Conservation (phyloP, 2,888 invertebrate species). For the Caenorhabditis panamensis region DNA sequence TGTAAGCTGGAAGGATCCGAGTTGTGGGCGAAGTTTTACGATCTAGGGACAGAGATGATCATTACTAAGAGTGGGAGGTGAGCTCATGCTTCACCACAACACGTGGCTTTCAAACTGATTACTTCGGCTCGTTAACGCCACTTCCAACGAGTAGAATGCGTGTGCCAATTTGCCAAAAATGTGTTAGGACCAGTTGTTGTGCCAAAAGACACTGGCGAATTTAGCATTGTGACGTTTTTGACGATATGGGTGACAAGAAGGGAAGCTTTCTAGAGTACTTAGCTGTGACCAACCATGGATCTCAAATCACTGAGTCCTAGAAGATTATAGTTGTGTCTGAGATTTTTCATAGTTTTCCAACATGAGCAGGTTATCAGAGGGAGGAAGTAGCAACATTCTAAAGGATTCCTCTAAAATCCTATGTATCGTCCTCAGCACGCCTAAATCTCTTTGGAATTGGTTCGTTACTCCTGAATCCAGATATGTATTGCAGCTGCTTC, state of each 20-base stretch:
- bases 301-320: no score
- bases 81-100: background rate
- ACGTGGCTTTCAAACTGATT: conserved; percentile 52
- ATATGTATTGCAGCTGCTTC: no score
- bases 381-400: no score
- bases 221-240: background rate
- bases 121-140: conserved; percentile 28
- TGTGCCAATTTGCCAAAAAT: conserved; percentile 44
- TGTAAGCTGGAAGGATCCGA: conserved; percentile 96
- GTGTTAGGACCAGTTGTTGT: conserved; percentile 11
- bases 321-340: no score
- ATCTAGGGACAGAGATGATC: conserved; percentile 96
- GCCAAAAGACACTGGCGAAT: background rate
- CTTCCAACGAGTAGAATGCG: background rate
- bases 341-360: no score
- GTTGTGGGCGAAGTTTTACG: conserved; percentile 94
- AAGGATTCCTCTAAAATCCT: no score
- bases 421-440: no score
- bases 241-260: background rate
- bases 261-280: background rate
- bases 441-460: no score
- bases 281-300: background rate
- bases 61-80: conserved; percentile 97
- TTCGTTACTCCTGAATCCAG: no score
- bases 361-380: no score